These are phyloP conservation scores for Calameuta pallipes DNA, from an alignment of 2,888 invertebrate genomes.

Conservation along the genomic window DNA sequence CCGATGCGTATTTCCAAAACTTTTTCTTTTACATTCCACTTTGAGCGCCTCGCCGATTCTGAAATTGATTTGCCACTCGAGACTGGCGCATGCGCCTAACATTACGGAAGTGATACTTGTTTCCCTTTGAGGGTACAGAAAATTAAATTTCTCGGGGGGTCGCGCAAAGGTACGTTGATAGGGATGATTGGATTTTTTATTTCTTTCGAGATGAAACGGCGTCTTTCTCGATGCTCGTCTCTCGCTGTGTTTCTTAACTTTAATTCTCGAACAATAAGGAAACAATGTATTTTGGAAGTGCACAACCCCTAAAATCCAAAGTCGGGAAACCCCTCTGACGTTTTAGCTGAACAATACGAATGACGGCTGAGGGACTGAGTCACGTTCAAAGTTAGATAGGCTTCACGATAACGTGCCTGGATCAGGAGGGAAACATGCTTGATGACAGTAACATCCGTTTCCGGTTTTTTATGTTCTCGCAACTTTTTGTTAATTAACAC, in stretches of 20 bases:
- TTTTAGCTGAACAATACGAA: slow-evolving; percentile 26
- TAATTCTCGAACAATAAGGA: too few species aligned
- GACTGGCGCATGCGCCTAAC: too few species aligned
- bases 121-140: too few species aligned
- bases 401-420: neutral
- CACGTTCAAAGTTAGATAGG: slow-evolving; percentile 29
- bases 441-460: slow-evolving; percentile 62
- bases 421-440: slow-evolving; percentile 40
- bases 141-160: too few species aligned
- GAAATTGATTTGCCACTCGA: too few species aligned
- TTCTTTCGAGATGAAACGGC: slow-evolving; percentile 14
- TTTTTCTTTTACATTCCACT: too few species aligned
- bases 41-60: too few species aligned
- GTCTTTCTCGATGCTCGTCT: neutral
- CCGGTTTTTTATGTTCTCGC: slow-evolving; percentile 30
- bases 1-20: too few species aligned
- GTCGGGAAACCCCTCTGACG: neutral
- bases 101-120: too few species aligned
- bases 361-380: slow-evolving; percentile 34
- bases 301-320: neutral
- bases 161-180: too few species aligned
- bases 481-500: too few species aligned
- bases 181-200: neutral
- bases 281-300: neutral
- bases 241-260: too few species aligned